Conservation (phyloP, 2,113 vertebrate genomes). For the Thalassarche chlororhynchos region DNA sequence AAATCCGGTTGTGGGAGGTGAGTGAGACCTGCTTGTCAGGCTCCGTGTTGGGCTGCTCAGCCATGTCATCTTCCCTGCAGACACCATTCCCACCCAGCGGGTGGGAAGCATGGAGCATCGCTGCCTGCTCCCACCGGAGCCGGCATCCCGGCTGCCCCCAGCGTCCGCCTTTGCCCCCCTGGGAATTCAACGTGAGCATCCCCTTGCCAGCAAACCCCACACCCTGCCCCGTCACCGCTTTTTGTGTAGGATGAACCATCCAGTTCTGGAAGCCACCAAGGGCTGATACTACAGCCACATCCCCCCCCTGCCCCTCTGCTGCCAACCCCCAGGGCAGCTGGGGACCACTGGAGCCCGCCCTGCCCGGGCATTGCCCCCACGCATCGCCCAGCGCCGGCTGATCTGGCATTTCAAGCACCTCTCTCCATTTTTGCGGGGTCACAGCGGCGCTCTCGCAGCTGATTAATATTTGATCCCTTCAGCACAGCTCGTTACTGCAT, state of each 20-base stretch:
- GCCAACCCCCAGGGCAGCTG: neutral
- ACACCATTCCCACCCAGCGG: slow-evolving; percentile 53
- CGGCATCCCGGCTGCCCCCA: neutral
- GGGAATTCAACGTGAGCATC: neutral
- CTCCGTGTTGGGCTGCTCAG: slow-evolving; percentile 63
- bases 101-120: slow-evolving; percentile 54
- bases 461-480: slow-evolving; percentile 77
- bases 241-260: neutral
- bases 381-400: fast-evolving
- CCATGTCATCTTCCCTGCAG: slow-evolving; percentile 60
- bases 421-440: slow-evolving; percentile 38
- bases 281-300: neutral
- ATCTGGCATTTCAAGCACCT: slow-evolving; percentile 31
- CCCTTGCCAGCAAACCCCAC: neutral
- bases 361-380: fast-evolving
- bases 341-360: neutral
- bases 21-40: neutral
- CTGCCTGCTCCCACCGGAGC: neutral
- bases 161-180: fast-evolving
- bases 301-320: neutral
- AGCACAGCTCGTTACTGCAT: slow-evolving; percentile 69
- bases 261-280: neutral
- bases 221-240: fast-evolving
- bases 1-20: slow-evolving; percentile 8
- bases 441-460: slow-evolving; percentile 24